Conservation (phyloP, 2,888 invertebrate species). For the Mantis religiosa region DNA sequence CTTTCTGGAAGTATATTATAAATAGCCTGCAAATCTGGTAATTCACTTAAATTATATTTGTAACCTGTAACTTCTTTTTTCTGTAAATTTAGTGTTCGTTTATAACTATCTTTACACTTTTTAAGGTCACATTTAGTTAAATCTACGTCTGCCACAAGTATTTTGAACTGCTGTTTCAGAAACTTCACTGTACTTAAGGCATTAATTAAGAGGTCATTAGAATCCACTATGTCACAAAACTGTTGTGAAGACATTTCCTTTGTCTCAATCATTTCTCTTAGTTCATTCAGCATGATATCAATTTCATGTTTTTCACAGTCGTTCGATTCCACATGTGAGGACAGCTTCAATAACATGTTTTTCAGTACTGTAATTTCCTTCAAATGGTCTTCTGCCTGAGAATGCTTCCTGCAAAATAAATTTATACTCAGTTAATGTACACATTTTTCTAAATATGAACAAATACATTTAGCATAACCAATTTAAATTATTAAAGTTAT, state of each 20-base stretch:
- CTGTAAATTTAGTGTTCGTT: background rate
- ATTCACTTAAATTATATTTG: background rate
- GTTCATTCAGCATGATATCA: background rate
- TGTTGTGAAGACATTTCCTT: background rate
- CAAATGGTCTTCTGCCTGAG: background rate
- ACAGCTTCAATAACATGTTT: background rate
- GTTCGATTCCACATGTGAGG: background rate
- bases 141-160: background rate
- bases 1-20: background rate
- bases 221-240: background rate
- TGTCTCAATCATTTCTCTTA: background rate
- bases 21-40: background rate
- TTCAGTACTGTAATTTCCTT: background rate
- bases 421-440: background rate
- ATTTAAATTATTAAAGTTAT: too few species aligned
- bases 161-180: background rate
- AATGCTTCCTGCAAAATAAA: background rate
- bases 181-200: background rate
- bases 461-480: background rate
- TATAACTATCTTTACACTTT: background rate
- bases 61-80: background rate
- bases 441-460: background rate
- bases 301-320: background rate
- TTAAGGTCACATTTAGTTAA: background rate
- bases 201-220: background rate